These are phyloP conservation scores for Pelecanus crispus DNA, from an alignment of 2,113 vertebrate genomes.

Conservation along the genomic window DNA sequence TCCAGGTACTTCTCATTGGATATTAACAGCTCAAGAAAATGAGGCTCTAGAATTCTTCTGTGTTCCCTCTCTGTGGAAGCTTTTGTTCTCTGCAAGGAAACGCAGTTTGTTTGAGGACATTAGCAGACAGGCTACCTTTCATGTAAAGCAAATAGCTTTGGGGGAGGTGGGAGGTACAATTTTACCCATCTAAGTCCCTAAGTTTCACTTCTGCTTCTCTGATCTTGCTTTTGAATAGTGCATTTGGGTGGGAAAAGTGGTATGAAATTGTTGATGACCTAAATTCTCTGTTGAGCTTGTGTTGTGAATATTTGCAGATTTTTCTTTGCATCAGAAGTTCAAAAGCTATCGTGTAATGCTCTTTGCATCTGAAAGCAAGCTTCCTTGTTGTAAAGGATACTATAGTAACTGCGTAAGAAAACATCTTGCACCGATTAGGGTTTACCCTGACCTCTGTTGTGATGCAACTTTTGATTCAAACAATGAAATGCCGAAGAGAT, in stretches of 20 bases:
- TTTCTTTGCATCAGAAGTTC: neutral
- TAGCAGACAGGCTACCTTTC: neutral
- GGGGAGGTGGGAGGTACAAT: neutral
- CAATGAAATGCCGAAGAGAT: neutral
- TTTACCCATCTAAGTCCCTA: neutral
- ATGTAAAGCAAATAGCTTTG: neutral
- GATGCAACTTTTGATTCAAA: neutral
- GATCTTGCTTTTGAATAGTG: neutral
- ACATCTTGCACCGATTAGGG: neutral
- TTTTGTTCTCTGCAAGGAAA: neutral
- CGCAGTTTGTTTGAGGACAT: neutral
- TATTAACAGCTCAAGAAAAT: neutral
- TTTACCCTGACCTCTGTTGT: neutral
- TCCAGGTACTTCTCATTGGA: conserved; percentile 76
- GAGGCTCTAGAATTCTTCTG: neutral
- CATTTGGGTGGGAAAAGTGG: neutral
- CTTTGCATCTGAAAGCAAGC: neutral
- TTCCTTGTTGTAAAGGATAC: neutral
- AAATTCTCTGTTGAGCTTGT: neutral
- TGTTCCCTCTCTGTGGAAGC: neutral
- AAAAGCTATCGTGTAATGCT: neutral
- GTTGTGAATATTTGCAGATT: neutral
- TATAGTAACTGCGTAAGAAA: neutral
- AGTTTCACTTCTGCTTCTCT: neutral
- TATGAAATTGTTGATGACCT: neutral